These are phyloP conservation scores for Tetraneura akinire DNA, from an alignment of 1,140 invertebrate species.

Conservation along the genomic window DNA sequence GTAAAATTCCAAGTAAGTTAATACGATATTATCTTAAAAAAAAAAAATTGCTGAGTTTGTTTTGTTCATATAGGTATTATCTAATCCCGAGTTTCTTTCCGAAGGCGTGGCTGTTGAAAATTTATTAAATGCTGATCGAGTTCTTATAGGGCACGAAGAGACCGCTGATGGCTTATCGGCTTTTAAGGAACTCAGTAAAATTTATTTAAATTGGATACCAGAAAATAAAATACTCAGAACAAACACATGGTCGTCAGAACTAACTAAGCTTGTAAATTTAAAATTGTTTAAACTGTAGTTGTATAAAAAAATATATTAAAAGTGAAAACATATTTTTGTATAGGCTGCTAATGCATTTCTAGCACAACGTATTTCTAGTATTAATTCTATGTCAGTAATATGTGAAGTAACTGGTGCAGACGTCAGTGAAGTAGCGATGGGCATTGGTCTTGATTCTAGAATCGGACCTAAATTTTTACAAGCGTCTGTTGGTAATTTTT, in stretches of 20 bases:
- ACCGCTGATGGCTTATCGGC: conserved; percentile 81
- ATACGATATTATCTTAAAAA: too few species aligned
- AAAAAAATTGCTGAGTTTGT: too few species aligned
- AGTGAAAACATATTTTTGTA: conserved; percentile 10
- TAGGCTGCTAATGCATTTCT: conserved; percentile 97
- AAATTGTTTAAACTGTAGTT: too few species aligned
- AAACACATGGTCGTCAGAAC: conserved; percentile 98
- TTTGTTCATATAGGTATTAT: conserved; percentile 76
- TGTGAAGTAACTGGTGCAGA: conserved; percentile 98
- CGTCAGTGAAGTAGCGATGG: conserved; percentile 92
- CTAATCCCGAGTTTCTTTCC: conserved; percentile 98
- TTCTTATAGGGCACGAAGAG: conserved; percentile 96
- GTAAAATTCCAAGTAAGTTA: conserved; percentile 67
- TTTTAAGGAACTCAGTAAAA: conserved; percentile 79
- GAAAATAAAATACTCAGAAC: conserved; percentile 91
- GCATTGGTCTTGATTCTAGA: conserved; percentile 89
- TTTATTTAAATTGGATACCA: conserved; percentile 96
- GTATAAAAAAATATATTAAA: background rate
- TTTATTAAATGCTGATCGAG: conserved; percentile 89
- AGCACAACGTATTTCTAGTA: conserved; percentile 97
- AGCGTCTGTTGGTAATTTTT: conserved; percentile 90
- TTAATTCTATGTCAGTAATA: conserved; percentile 96
- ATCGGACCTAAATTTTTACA: conserved; percentile 98
- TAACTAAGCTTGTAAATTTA: conserved; percentile 89
- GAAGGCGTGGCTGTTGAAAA: conserved; percentile 98